Evolutionary conservation across 2,113 vertebrate genomes (phyloP).

Genomic region (Phalacrocorax brasilianus): DNA sequence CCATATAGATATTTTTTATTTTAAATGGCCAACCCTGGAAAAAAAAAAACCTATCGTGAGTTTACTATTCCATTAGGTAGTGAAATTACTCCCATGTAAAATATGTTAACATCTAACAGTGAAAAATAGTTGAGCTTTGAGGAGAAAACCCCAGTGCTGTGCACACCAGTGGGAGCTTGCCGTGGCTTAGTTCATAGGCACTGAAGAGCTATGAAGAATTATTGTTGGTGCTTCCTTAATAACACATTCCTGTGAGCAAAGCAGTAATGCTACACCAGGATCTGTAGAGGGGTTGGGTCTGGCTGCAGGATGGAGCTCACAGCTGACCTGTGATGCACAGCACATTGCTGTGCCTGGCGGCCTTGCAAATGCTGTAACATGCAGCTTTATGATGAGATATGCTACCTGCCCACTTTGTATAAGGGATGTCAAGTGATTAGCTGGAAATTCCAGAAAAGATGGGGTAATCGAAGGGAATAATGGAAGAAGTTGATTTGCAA

Average conservation of each 20-base stretch:
- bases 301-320: neutral
- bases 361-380: neutral
- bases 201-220: neutral
- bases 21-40: neutral
- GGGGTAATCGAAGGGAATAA: neutral
- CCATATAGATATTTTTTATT: neutral
- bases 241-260: neutral
- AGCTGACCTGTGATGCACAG: neutral
- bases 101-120: neutral
- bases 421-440: neutral
- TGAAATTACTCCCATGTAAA: neutral
- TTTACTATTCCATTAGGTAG: neutral
- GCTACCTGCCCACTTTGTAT: neutral
- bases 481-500: neutral
- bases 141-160: neutral
- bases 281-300: neutral
- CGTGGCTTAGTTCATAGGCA: rapidly evolving
- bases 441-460: neutral
- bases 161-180: neutral
- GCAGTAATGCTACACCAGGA: rapidly evolving
- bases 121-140: neutral
- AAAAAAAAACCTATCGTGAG: neutral
- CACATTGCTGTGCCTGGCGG: neutral
- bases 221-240: neutral
- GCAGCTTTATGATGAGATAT: neutral